Percentiles rank a stretch among this genome's conserved stretches.
Evolutionary conservation across 1,140 invertebrate genomes (phyloP).

Genomic region (Helicoverpa armigera): DNA sequence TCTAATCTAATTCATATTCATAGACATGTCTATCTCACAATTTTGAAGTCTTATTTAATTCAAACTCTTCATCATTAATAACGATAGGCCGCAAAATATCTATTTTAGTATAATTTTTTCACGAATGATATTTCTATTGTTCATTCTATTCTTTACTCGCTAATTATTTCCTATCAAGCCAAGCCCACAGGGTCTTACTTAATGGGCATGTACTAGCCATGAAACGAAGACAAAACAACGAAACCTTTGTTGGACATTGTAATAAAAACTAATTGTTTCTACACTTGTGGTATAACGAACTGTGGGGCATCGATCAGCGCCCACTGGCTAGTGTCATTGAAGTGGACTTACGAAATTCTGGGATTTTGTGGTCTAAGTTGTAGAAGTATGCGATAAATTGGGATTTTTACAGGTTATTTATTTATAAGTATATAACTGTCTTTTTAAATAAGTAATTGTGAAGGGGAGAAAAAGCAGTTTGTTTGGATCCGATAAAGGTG

Average conservation of each 20-base stretch:
- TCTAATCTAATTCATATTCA: no score
- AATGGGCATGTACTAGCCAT: no score
- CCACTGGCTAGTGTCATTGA: conserved; percentile 24
- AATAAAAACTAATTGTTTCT: conserved; percentile 33
- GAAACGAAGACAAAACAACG: neutral
- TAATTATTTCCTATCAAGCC: neutral
- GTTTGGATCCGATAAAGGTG: no score
- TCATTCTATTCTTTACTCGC: neutral
- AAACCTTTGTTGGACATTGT: conserved; percentile 25
- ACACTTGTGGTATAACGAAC: neutral
- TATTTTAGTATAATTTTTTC: no score
- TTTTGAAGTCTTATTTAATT: neutral
- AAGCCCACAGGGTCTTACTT: neutral
- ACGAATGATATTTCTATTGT: neutral
- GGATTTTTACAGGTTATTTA: no score
- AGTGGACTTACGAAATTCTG: conserved; percentile 25
- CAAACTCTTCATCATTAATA: no score
- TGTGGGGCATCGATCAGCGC: conserved; percentile 20
- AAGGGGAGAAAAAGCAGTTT: no score
- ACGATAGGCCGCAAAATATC: no score
- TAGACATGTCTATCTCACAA: no score
- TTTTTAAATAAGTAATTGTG: no score
- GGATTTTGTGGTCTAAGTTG: neutral
- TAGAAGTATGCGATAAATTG: neutral
- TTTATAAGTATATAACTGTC: no score